Evolutionary conservation across 2,797 vertebrate genomes (phyloP).

Genomic region (Danio tinwini): DNA sequence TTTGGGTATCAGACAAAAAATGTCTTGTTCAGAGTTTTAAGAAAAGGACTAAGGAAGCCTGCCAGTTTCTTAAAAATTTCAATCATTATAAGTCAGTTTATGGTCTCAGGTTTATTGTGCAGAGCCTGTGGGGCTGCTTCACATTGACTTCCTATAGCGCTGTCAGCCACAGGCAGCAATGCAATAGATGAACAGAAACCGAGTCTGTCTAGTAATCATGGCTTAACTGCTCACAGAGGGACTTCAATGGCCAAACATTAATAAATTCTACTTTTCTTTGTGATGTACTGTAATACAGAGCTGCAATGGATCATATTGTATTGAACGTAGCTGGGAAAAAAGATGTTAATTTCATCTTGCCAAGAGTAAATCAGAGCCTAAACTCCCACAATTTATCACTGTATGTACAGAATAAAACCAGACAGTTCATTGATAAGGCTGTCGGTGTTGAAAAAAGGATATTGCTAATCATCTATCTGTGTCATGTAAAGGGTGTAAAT

Average conservation of each 20-base stretch:
- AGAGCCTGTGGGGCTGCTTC: slow-evolving; percentile 18
- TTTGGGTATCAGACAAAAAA: no score
- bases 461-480: slow-evolving; percentile 37
- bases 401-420: slow-evolving; percentile 10
- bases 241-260: slow-evolving; percentile 24
- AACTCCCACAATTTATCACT: slow-evolving; percentile 12
- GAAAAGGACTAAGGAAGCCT: neutral
- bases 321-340: slow-evolving; percentile 1
- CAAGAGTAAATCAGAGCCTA: slow-evolving; percentile 7
- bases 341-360: neutral
- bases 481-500: neutral
- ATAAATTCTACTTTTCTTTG: slow-evolving; percentile 34
- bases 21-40: neutral
- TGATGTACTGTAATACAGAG: neutral
- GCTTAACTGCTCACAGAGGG: slow-evolving; percentile 25
- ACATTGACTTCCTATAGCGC: slow-evolving; percentile 21
- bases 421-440: slow-evolving; percentile 28
- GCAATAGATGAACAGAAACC: slow-evolving; percentile 14
- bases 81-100: neutral
- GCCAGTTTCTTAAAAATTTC: neutral
- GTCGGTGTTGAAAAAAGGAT: slow-evolving; percentile 19
- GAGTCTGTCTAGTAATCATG: slow-evolving; percentile 14
- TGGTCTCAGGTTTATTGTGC: slow-evolving; percentile 40
- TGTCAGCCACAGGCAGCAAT: slow-evolving; percentile 4
- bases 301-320: neutral